Evolutionary conservation across 1,140 invertebrate genomes (phyloP), one percentile per base, ranked within the genome.

Genomic region (Scaptomyza montana): DNA sequence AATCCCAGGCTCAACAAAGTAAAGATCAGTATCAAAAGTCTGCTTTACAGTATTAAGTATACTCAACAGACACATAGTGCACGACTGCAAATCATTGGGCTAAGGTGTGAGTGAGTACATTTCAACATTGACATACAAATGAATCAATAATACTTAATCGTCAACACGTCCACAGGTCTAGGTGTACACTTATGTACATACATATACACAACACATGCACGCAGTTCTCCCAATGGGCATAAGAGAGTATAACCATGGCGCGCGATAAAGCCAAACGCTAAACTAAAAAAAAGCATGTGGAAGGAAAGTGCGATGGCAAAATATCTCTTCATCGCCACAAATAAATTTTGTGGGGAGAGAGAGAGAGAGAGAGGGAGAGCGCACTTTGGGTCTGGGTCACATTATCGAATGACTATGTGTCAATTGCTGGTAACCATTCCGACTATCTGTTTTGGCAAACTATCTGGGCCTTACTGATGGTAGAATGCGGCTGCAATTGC

Each of bases 371-470:
- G 30, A 33, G 33, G 9, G 28, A 10, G 28, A 8, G 12, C 30
- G 28, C 51, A 30, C 43, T 45, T 36, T 16, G 56, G 43, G 13
- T 28, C 16, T 9, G 25, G n/a, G 3, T 43, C 16, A 2, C 55
- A 62, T 54, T 62, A 64, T 80, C 54, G 41, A 57, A 43, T 8
- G 43, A n/a, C 1, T 36, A 43, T 3, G 16, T 39, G 50, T 21
- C 75, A 82, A 62, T 87, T 69, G 76, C 47, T 49, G 59, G 63
- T 76, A 80, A 77, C 80, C 62, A 41, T 51, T 87, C 68, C 64
- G 67, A 45, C 66, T 10, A 45, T n/a, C 43, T 59, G 79, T 65
- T 77, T 74, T 60, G 12, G 28, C 45, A 10, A n/a, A 36, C 21
- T 25, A 25, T 25, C 41, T 61, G 46, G 8, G 50, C 30, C 51